phyloP scores from a whole-genome alignment of 2,888 invertebrate species.

The Amphipoea oculea region DNA sequence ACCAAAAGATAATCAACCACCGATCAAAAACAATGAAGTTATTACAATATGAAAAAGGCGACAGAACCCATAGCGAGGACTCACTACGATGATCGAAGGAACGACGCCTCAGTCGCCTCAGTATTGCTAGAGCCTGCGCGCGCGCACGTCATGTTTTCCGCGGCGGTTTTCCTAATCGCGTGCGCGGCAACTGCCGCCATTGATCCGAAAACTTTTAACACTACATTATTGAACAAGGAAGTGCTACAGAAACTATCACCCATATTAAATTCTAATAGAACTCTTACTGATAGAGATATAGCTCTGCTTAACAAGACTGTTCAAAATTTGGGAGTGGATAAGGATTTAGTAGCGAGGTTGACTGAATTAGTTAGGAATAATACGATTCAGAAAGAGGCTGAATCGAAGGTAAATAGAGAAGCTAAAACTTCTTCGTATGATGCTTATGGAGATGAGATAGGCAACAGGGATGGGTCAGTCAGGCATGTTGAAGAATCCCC shows the following conservation, averaged over 20 bases:
- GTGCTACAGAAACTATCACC: conserved; percentile 74
- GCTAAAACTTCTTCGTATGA: conserved; percentile 73
- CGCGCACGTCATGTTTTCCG: conserved; percentile 79
- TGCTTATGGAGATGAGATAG: conserved; percentile 70
- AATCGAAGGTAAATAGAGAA: conserved; percentile 52
- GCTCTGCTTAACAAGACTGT: conserved; percentile 78
- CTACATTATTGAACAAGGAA: conserved; percentile 75
- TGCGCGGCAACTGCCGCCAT: conserved; percentile 76
- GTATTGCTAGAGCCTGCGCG: conserved; percentile 81
- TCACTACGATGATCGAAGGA: conserved; percentile 65
- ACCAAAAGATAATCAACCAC: conserved; percentile 44
- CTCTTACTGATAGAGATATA: conserved; percentile 74
- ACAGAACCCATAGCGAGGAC: conserved; percentile 59
- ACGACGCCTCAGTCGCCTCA: conserved; percentile 79
- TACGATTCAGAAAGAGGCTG: conserved; percentile 56
- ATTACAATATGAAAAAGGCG: conserved; percentile 77
- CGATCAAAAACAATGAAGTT: conserved; percentile 71
- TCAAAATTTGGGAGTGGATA: conserved; percentile 75
- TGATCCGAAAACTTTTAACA: conserved; percentile 70
- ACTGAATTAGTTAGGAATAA: conserved; percentile 71
- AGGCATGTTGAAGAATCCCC: conserved; percentile 84
- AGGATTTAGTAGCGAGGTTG: conserved; percentile 77
- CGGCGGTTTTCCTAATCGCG: conserved; percentile 78
- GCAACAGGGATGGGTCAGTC: conserved; percentile 71
- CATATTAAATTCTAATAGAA: conserved; percentile 75